Conservation (phyloP, 2,797 vertebrate genomes). For the Alfaro cultratus region DNA sequence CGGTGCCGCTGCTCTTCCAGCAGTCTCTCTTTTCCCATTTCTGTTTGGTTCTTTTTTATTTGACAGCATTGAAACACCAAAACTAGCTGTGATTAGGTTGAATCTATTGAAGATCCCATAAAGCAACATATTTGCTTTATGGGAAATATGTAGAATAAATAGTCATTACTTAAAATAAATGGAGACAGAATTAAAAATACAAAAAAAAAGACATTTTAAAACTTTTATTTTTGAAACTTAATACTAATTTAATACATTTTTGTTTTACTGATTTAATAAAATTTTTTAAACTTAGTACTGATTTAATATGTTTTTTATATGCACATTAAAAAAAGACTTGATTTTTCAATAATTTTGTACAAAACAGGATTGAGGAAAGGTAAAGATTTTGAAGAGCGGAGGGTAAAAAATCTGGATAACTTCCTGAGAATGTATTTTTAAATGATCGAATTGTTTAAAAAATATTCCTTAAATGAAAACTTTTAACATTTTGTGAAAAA, state of each 20-base stretch:
- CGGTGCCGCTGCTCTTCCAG: neutral
- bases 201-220: too few species aligned
- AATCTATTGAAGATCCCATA: neutral
- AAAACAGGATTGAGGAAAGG: neutral
- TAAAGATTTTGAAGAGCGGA: neutral
- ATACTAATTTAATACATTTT: too few species aligned
- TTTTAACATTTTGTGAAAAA: neutral
- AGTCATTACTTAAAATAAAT: neutral
- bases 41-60: neutral
- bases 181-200: too few species aligned
- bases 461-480: too few species aligned
- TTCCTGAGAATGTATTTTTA: neutral
- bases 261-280: too few species aligned
- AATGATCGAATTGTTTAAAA: neutral
- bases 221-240: neutral
- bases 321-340: neutral
- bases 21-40: neutral
- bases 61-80: constrained; percentile 17
- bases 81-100: constrained; percentile 3
- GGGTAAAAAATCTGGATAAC: neutral
- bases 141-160: neutral
- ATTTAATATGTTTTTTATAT: too few species aligned
- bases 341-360: neutral
- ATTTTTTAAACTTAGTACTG: too few species aligned
- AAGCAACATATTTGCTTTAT: neutral